Conservation (phyloP, 2,113 vertebrate genomes). For the Corythornis vintsioides region DNA sequence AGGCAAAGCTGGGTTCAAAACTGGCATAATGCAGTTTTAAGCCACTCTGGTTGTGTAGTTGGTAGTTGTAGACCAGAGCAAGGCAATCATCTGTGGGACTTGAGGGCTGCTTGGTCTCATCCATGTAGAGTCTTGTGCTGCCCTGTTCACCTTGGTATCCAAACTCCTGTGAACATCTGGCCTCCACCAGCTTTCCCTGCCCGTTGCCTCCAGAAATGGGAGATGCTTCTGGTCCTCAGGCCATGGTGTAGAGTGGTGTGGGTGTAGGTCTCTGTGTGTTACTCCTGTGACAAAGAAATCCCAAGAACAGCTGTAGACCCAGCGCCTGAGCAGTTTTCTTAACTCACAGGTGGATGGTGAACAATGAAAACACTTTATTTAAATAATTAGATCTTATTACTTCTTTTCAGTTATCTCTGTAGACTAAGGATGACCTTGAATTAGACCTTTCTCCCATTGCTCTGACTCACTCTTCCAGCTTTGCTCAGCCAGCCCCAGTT, state of each 20-base stretch:
- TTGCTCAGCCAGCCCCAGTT: neutral
- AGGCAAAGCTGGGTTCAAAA: neutral
- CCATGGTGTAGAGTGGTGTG: neutral
- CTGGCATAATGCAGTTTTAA: neutral
- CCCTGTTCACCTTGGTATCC: neutral
- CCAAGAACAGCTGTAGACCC: neutral
- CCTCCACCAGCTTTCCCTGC: neutral
- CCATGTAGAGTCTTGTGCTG: rapidly evolving
- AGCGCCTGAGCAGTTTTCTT: neutral
- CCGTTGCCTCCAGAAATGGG: neutral
- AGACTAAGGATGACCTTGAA: neutral
- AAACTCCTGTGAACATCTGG: too few relatives aligned
- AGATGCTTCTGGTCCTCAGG: neutral
- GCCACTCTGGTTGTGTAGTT: neutral
- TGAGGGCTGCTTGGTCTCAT: neutral
- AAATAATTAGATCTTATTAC: neutral
- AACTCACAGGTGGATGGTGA: neutral
- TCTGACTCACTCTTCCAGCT: neutral
- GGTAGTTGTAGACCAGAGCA: neutral
- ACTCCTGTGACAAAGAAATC: neutral
- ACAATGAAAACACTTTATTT: neutral
- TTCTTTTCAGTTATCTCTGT: rapidly evolving
- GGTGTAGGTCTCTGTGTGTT: rapidly evolving
- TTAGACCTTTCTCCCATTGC: neutral
- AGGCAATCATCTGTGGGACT: neutral